Conservation (phyloP, 2,888 invertebrate genomes). For the Sepiola atlantica region DNA sequence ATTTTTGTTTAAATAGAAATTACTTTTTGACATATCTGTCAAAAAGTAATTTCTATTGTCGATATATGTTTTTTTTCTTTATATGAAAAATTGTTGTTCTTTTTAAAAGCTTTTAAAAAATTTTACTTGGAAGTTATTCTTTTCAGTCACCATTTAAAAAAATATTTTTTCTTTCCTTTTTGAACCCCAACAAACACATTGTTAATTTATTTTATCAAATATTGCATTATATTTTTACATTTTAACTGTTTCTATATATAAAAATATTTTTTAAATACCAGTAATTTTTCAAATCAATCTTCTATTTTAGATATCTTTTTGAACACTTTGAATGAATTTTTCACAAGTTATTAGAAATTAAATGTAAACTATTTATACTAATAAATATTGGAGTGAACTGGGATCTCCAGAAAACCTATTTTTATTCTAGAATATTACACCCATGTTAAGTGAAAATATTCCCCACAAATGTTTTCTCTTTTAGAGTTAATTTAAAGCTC, state of each 20-base stretch:
- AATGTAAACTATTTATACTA: not conserved
- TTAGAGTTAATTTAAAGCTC: not conserved
- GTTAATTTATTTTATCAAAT: constrained; percentile 32
- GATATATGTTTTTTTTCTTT: not conserved
- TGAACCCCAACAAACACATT: not conserved
- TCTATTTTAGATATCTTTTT: not conserved
- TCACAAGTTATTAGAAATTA: not conserved
- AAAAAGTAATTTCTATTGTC: not conserved
- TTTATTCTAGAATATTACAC: not conserved
- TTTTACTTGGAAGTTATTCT: not conserved
- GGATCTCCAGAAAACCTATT: not conserved
- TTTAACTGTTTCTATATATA: not conserved
- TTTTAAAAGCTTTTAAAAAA: not conserved
- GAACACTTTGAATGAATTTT: not conserved
- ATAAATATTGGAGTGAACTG: not conserved
- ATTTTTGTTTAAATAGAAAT: not conserved
- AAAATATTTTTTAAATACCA: not conserved
- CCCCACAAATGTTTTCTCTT: not conserved
- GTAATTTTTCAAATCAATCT: not conserved
- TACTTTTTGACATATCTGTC: not conserved
- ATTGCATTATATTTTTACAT: constrained; percentile 32
- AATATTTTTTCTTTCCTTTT: not conserved
- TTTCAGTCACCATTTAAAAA: not conserved
- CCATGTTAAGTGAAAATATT: not conserved
- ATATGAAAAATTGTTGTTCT: not conserved